Conservation (phyloP, 2,113 vertebrate species). For the Peromyscus maniculatus region DNA sequence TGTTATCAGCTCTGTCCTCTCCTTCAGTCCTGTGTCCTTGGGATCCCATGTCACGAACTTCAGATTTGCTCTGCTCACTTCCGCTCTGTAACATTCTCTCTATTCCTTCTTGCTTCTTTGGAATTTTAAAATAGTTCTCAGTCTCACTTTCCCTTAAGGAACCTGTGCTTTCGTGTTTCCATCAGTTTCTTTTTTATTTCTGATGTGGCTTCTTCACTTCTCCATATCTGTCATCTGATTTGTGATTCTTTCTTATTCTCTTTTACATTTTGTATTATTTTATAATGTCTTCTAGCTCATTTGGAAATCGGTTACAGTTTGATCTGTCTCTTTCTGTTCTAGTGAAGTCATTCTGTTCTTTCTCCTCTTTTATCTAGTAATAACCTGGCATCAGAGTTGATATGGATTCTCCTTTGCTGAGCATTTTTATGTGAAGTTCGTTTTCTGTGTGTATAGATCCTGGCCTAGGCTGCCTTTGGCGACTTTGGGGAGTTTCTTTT, state of each 20-base stretch:
- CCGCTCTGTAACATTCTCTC: background rate
- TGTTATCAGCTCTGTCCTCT: conserved; percentile 3
- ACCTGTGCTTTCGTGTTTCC: background rate
- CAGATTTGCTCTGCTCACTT: background rate
- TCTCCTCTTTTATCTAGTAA: conserved; percentile 66
- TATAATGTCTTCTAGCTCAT: conserved; percentile 63
- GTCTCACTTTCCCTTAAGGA: background rate
- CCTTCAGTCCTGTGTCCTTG: background rate
- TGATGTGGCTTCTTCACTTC: conserved; percentile 51
- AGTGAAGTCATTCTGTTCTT: conserved; percentile 50
- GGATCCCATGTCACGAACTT: background rate
- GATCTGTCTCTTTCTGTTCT: conserved; percentile 57
- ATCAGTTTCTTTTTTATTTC: conserved; percentile 27
- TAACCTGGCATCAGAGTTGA: conserved; percentile 60
- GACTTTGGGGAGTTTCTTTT: conserved; percentile 24
- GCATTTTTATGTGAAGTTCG: conserved; percentile 57
- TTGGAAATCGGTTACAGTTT: conserved; percentile 62
- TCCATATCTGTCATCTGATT: conserved; percentile 51
- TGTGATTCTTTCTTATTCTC: conserved; percentile 64
- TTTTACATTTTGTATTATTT: conserved; percentile 67
- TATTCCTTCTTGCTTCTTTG: conserved; percentile 10
- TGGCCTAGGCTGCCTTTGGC: background rate
- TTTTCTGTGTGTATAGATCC: conserved; percentile 39
- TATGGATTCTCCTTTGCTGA: background rate
- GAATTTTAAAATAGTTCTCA: background rate